Evolutionary conservation across 1,140 invertebrate genomes (phyloP), one percentile per base, ranked within the genome.

Genomic region (Arctopsyche grandis): DNA sequence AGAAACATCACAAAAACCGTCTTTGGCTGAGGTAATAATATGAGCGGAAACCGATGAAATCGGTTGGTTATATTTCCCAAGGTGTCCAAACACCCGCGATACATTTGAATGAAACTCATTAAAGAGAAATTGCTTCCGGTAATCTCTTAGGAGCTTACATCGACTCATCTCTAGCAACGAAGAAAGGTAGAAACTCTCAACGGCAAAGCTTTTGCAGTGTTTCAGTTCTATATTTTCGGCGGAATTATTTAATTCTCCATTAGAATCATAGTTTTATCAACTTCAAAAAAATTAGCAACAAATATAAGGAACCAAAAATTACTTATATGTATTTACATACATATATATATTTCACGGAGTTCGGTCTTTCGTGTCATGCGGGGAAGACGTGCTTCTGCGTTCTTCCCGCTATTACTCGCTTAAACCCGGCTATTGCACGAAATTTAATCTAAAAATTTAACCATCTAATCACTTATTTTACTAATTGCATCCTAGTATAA

Each of bases 71-170:
- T 26, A 74, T 74, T 74, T 74, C 46, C 24, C 71, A 29, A 56
- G 71, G 44, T 26, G 48, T 74, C 70, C 16, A 24, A 60, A 14
- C 58, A 24, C n/a, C 10, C 21, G 3, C 74, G 43, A 76, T 76
- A 76, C 52, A 76, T 76, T 76, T 76, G 74, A 76, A 76, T 76
- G 74, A 76, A 76, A 76, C 74, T 76, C 74, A 76, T 76, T 76
- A 76, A 76, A 76, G 74, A 63, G 74, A 76, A 76, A 76, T 76
- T 76, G 74, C 74, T 66, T 76, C 58, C 38, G 74, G 16, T 76
- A 76, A 76, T 76, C 74, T 76, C 74, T 56, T 26, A 76, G 74
- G 74, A 76, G 74, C 63, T 26, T 56, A 76, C 74, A 29, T 29
- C 74, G 60, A 26, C 58, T 12, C 66, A 16, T 26, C n/a, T n/a